A percentile compares a stretch with the other conserved stretches of the same genome.
Conservation (phyloP, 2,797 vertebrate species). For the Rhadinocentrus ornatus region DNA sequence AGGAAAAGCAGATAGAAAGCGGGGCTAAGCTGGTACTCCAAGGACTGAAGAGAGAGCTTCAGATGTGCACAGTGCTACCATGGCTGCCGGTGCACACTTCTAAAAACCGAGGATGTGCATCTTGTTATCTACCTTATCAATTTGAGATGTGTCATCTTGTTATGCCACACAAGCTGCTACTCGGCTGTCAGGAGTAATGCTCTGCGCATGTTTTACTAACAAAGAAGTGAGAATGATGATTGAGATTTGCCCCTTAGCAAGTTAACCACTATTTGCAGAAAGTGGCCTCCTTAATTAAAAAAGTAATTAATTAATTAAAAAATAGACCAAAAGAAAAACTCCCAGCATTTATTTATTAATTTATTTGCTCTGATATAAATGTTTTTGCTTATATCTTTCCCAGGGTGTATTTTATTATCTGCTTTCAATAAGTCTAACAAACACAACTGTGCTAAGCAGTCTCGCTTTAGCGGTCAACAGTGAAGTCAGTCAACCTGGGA, state of each 20-base stretch:
- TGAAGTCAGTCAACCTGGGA: not conserved
- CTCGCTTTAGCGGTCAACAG: too few species aligned
- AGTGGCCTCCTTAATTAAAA: slow-evolving; percentile 44
- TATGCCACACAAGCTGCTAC: slow-evolving; percentile 63
- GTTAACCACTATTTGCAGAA: slow-evolving; percentile 33
- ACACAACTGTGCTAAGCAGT: not conserved
- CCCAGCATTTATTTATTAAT: too few species aligned
- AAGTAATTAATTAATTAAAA: slow-evolving; percentile 23
- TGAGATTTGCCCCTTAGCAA: slow-evolving; percentile 32
- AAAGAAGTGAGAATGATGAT: slow-evolving; percentile 52
- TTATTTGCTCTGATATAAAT: too few species aligned
- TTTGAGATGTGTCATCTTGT: slow-evolving; percentile 66
- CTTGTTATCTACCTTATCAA: slow-evolving; percentile 74
- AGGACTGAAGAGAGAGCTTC: slow-evolving; percentile 71
- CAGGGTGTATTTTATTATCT: not conserved
- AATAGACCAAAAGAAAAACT: too few species aligned
- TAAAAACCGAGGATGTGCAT: slow-evolving; percentile 69
- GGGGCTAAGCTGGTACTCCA: slow-evolving; percentile 70
- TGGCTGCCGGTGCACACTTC: slow-evolving; percentile 64
- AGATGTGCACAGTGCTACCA: slow-evolving; percentile 63
- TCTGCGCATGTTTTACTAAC: slow-evolving; percentile 52
- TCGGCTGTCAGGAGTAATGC: slow-evolving; percentile 61
- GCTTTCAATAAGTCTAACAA: not conserved
- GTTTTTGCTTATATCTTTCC: too few species aligned
- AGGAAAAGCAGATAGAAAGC: slow-evolving; percentile 65